Evolutionary conservation across 2,797 vertebrate genomes (phyloP), one percentile per base, ranked within the genome.

Genomic region (Psittacula echo): DNA sequence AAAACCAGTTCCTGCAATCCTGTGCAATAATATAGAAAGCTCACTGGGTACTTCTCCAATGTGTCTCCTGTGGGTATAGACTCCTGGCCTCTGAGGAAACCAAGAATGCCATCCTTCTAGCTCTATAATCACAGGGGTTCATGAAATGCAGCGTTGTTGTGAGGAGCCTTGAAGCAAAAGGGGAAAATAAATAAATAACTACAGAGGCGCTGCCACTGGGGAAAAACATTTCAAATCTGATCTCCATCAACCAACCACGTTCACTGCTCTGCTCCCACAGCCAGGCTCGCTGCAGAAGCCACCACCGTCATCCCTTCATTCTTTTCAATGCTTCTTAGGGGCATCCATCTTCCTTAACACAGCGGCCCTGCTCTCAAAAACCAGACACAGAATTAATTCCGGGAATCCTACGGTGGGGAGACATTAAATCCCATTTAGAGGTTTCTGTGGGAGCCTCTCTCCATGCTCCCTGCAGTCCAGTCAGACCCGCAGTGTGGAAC

Each of bases 1-100:
- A 96, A 96, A 97, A 96, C 94, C 94, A 95, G 94, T 93, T 91
- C 91, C 96, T 96, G 95, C 95, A 86, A 92, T 92, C 84, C 94
- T 78, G 60, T 79, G 93, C 86, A 93, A 90, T 96, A 96, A 94
- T 54, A 95, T 27, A 87, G 95, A 90, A 87, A 64, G 34, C 58
- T 85, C 77, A 77, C 77, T 93, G 91, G 74, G 75, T 79, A 5
- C 80, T 89, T 90, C 75, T 94, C 65, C 90, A 87, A 85, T 70
- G 89, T 0, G 42, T 83, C 94, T 90, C 93, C 81, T 94, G 92
- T 95, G 94, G 93, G 86, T 85, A 94, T 58, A 74, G 90, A 37
- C 66, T 87, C 72, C 75, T 34, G 68, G 86, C 81, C 78, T 84
- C 85, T 65, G 77, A 95, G 75, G 78, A 78, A 93, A 95, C 78